Evolutionary conservation across 30 jellyfish, hydroid and myxozoan genomes (phyloP).

Genomic region (Pseudorhiza aurosa): DNA sequence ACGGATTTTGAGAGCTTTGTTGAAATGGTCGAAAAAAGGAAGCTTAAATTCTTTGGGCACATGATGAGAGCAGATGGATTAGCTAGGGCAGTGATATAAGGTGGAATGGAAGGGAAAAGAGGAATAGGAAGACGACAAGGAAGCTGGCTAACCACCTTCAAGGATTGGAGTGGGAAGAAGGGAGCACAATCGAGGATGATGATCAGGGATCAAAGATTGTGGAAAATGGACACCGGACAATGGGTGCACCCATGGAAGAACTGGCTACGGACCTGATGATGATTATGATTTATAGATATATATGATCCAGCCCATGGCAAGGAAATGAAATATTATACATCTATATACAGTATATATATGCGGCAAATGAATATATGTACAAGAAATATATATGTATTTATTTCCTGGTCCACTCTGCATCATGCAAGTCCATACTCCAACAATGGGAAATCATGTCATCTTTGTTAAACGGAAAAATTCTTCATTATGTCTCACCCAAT

Average conservation of each 20-base stretch:
- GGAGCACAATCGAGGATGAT: background rate
- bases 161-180: background rate
- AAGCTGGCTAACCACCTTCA: background rate
- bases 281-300: no score
- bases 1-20: background rate
- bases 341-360: no score
- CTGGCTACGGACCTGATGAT: background rate
- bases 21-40: background rate
- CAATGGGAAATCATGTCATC: no score
- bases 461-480: no score
- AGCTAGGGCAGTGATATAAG: background rate
- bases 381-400: no score
- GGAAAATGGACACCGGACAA: background rate
- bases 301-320: no score
- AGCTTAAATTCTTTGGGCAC: conserved; percentile 3
- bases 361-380: no score
- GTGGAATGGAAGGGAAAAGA: background rate
- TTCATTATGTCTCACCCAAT: no score
- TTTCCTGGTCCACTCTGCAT: no score
- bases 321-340: no score
- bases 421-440: no score
- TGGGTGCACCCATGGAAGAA: background rate
- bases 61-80: background rate
- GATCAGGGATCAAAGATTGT: background rate
- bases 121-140: background rate